These are phyloP conservation scores for Neodiprion lecontei DNA, from an alignment of 1,140 invertebrate species.

Conservation along the genomic window DNA sequence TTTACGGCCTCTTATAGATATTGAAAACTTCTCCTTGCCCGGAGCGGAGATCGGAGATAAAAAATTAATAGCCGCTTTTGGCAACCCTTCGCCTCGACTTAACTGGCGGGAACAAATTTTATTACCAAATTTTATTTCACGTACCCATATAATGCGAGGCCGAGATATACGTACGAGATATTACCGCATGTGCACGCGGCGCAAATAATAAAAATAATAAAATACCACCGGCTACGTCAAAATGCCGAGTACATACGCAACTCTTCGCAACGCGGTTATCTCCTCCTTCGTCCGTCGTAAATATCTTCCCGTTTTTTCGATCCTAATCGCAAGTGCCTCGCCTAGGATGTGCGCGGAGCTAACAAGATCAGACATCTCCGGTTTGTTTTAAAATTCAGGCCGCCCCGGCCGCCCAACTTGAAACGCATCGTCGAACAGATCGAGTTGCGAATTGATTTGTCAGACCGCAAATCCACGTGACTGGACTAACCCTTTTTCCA, in stretches of 20 bases:
- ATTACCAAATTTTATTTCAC: slow-evolving; percentile 58
- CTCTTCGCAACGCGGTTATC: neutral
- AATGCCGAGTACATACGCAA: neutral
- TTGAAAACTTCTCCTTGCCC: slow-evolving; percentile 48
- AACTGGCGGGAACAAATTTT: slow-evolving; percentile 62
- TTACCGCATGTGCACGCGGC: neutral
- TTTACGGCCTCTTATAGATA: slow-evolving; percentile 47
- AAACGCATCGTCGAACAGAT: too few relatives aligned
- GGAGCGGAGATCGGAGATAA: slow-evolving; percentile 55
- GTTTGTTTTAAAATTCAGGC: too few relatives aligned
- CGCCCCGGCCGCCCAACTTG: too few relatives aligned
- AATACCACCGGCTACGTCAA: neutral
- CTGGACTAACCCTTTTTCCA: neutral
- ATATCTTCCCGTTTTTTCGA: too few relatives aligned
- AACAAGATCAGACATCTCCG: too few relatives aligned
- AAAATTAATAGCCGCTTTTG: slow-evolving; percentile 62
- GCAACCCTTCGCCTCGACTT: slow-evolving; percentile 41
- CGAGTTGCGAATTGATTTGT: neutral
- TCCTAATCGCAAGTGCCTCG: too few relatives aligned
- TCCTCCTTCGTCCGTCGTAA: neutral
- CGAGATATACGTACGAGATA: neutral
- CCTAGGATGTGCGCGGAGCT: too few relatives aligned
- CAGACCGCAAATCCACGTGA: neutral
- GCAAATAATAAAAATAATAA: neutral
- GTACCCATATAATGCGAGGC: slow-evolving; percentile 10